A percentile compares a stretch with the other conserved stretches of the same genome.
These are phyloP conservation scores for Excalfactoria chinensis DNA, from an alignment of 2,113 vertebrate genomes.

Conservation along the genomic window DNA sequence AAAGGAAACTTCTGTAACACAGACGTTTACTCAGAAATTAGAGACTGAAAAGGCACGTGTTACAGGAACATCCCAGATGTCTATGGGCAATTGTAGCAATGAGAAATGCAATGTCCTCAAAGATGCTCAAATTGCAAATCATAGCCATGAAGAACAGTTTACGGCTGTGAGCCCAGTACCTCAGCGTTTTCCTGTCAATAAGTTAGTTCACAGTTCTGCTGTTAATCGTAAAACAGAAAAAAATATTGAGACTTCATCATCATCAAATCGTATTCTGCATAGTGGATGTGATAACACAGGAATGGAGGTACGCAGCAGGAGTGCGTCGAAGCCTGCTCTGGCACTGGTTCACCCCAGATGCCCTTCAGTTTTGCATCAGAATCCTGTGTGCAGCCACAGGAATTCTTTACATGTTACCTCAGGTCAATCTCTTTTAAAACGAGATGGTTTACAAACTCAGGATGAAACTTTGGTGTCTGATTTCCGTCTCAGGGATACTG, in stretches of 20 bases:
- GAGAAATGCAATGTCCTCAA: slow-evolving; percentile 27
- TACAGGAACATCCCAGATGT: slow-evolving; percentile 28
- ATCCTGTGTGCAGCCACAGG: slow-evolving; percentile 35
- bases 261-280: slow-evolving; percentile 13
- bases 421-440: slow-evolving; percentile 74
- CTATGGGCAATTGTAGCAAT: neutral
- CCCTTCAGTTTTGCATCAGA: slow-evolving; percentile 46
- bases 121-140: slow-evolving; percentile 49
- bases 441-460: slow-evolving; percentile 73
- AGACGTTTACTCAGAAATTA: slow-evolving; percentile 56
- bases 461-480: slow-evolving; percentile 67
- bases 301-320: neutral
- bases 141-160: slow-evolving; percentile 40
- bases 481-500: slow-evolving; percentile 70
- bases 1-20: slow-evolving; percentile 15
- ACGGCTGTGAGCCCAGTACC: slow-evolving; percentile 58
- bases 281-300: slow-evolving; percentile 26
- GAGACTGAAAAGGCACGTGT: slow-evolving; percentile 36
- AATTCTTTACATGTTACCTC: slow-evolving; percentile 71
- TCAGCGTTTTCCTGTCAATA: slow-evolving; percentile 30
- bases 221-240: slow-evolving; percentile 43
- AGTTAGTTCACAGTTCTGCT: slow-evolving; percentile 29
- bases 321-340: slow-evolving; percentile 18
- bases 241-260: neutral
- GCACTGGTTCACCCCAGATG: neutral